These are phyloP conservation scores for Nezara viridula DNA, from an alignment of 2,888 invertebrate genomes.

Conservation along the genomic window DNA sequence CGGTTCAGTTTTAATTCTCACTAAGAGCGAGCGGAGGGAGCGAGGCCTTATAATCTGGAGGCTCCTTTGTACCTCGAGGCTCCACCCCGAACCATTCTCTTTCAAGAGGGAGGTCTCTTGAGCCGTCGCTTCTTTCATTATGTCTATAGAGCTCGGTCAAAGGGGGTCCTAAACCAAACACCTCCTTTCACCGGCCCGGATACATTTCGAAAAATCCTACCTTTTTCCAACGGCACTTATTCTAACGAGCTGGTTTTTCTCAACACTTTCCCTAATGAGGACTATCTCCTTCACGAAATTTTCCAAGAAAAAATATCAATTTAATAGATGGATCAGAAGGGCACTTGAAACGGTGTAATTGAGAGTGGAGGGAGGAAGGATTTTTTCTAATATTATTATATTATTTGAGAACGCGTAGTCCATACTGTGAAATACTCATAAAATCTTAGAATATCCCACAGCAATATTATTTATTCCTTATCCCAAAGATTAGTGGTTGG, in stretches of 20 bases:
- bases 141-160: conserved; percentile 22
- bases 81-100: conserved; percentile 6
- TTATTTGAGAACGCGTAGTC: no score
- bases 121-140: conserved; percentile 40
- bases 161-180: conserved; percentile 27
- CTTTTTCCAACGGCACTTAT: conserved; percentile 14
- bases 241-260: conserved; percentile 38
- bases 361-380: not conserved
- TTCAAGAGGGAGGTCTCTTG: conserved; percentile 6
- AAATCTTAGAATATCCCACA: no score
- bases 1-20: conserved; percentile 51
- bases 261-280: conserved; percentile 40
- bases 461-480: no score
- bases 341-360: not conserved
- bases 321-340: not conserved
- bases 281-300: not conserved
- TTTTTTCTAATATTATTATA: not conserved
- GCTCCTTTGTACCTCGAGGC: not conserved
- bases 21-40: conserved; percentile 24
- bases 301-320: not conserved
- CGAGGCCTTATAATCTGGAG: conserved; percentile 9
- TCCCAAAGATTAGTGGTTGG: no score
- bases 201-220: conserved; percentile 45
- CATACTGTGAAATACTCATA: no score
- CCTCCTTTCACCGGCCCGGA: conserved; percentile 32